Evolutionary conservation across 2,113 vertebrate species (phyloP), one percentile per base, ranked within the genome.

Genomic region (Spermophilus dauricus): DNA sequence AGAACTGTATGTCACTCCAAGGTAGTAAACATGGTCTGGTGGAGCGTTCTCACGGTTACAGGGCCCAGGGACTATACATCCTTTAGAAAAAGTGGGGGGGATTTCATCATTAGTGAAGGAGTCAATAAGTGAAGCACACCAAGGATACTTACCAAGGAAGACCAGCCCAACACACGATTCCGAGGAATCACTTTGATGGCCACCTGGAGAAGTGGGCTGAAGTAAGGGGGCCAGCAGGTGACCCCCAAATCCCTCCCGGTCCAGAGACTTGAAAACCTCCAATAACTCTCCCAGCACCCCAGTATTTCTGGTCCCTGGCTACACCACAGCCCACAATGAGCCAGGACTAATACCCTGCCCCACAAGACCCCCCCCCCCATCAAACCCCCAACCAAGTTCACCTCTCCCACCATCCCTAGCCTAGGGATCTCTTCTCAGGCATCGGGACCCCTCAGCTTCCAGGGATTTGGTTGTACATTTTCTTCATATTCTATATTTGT

Each of bases 151-250:
- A 99, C 99, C 99, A 99, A 97, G 93, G 98, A 93, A 69, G 98
- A 98, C 99, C 99, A 99, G 82, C 99, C 98, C 78, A 98, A 97
- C 32, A 99, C 99, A 86, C 98, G 97, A 97, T 99, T 99, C 37
- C 97, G 98, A 67, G 98, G 97, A 12, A 99, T 98, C 97, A 99
- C 98, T 96, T 99, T 99, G n/a, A 99, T 98, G 81, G 99, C 99
- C 53, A 99, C 99, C 99, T 99, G 96, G 51, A 98, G 85, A 96
- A 96, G 67, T 87, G 32, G 22, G 58, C 58, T n/a, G 48, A 45
- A 42, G 3, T 97, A 65, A 96, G 53, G 53, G 67, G 63, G 17
- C 34, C 37, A 69, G 91, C 39, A 94, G 48, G 70, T 56, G 69
- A 97, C 69, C 73, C 70, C 48, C 45, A 48, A 32, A 17, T 2